Evolutionary conservation across 2,113 vertebrate genomes (phyloP).

Genomic region (Danionella cerebrum): DNA sequence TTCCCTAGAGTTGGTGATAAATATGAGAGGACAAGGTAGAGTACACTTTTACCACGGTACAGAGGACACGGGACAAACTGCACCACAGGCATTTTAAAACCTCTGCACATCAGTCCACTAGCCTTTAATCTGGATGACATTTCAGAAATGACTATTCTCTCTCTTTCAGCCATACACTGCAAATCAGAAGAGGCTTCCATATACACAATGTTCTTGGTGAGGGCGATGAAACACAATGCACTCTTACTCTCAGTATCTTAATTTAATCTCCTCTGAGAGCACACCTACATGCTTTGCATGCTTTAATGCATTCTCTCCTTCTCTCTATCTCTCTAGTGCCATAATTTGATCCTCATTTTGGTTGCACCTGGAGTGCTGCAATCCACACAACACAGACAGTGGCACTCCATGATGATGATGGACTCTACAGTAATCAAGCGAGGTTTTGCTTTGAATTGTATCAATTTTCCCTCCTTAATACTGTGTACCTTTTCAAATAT

Average conservation of each 20-base stretch:
- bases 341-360: slow-evolving; percentile 17
- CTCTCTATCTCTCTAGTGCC: not conserved
- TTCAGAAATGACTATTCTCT: slow-evolving; percentile 30
- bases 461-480: slow-evolving; percentile 4
- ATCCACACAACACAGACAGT: not conserved
- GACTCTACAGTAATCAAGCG: slow-evolving; percentile 8
- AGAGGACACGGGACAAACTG: slow-evolving; percentile 30
- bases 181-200: not conserved
- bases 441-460: slow-evolving; percentile 10
- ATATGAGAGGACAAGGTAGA: slow-evolving; percentile 20
- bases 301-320: not conserved
- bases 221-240: slow-evolving; percentile 34
- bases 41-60: slow-evolving; percentile 22
- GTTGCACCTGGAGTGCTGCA: not conserved
- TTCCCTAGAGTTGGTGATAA: not conserved
- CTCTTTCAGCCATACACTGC: not conserved
- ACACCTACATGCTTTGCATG: slow-evolving; percentile 26
- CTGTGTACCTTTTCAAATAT: not conserved
- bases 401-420: slow-evolving; percentile 4
- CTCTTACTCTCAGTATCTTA: slow-evolving; percentile 33
- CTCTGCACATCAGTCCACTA: slow-evolving; percentile 36
- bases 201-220: slow-evolving; percentile 14
- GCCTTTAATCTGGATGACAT: slow-evolving; percentile 42
- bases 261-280: slow-evolving; percentile 37
- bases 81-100: slow-evolving; percentile 31